Evolutionary conservation across 2,113 vertebrate genomes (phyloP), one percentile per base, ranked within the genome.

Genomic region (Diadophis punctatus): DNA sequence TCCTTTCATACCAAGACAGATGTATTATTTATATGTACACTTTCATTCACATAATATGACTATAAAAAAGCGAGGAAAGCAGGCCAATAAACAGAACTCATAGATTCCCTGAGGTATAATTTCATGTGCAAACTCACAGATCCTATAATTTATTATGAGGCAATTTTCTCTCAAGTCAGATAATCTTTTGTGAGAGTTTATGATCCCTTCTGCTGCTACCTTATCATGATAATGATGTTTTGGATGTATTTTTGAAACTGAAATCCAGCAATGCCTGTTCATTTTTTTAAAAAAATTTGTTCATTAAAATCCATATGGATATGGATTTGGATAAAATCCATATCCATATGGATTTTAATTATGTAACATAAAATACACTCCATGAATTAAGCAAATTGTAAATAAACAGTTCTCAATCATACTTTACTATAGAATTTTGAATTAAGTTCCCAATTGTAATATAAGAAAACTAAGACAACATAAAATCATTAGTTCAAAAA

Each of bases 161-260:
- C 43, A 90, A 68, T 86, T 91, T 86, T 9, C 27, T 12, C 46
- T 46, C 34, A 39, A 68, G 49, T 68, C 80, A 56, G 49, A 48
- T 91, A 63, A 91, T 93, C 74, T 90, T 89, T 93, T 80, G 86
- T 46, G 88, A 86, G 20, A 20, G n/a, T 63, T 53, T 43, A 86
- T 12, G 20, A 58, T 20, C 34, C 58, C n/a, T 89, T 91, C 46
- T 89, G 23, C 84, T 85, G 5, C 52, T 84, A 84, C 53, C 53
- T 85, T 88, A 14, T 89, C 3, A 85, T 84, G 23, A 84, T 39
- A 16, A n/a, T 49, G 74, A 60, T 49, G 27, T 20, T 48, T 48
- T 53, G 48, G 43, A 34, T 27, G 8, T n/a, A 14, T 68, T 55
- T 89, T 63, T 43, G 14, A 39, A 86, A 68, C 34, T 55, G 12